Evolutionary conservation across 2,113 vertebrate species (phyloP), one percentile per base, ranked within the genome.

Genomic region (Lamprologus callipterus): DNA sequence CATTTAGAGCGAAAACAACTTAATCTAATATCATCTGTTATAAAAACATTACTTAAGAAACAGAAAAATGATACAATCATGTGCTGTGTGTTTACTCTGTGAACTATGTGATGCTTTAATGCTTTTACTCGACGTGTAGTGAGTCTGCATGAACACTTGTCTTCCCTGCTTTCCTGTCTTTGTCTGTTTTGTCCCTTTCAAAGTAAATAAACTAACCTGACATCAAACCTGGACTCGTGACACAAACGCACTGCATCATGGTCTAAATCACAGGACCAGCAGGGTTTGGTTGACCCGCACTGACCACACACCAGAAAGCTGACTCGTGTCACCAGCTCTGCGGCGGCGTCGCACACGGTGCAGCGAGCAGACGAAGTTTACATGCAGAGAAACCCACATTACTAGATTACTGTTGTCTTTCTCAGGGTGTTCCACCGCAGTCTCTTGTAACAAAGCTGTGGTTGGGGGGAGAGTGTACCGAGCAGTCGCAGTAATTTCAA

Each of bases 371-470:
- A 86, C 57, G 14, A 82, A 68, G 88, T 93, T 93, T 88, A 89
- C 88, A 90, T n/a, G 87, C 87, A 70, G 65, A 95, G 84, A 93
- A 94, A 92, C 78, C 89, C 86, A 94, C 90, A 93, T 95, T 95
- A 86, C 93, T 95, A 91, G 93, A 95, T 92, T 94, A 94, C 93
- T 94, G 90, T 93, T 95, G 92, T 91, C 84, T 92, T 90, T 93
- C 78, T 91, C 85, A 65, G 94, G 91, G 91, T 89, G 86, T 94
- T 93, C 81, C 90, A 87, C 87, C 54, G 81, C 82, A 33, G 91
- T 14, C 75, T 83, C 53, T 88, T 26, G 16, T 84, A 86, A 85
- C 63, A 12, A 80, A 19, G 88, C 55, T 90, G 93, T 73, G 90
- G 90, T 89, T 91, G 55, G 83, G 87, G 80, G 28, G 21, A 8